Evolutionary conservation across 1,140 invertebrate genomes (phyloP), one percentile per base, ranked within the genome.

Genomic region (Heliconius hermathena): DNA sequence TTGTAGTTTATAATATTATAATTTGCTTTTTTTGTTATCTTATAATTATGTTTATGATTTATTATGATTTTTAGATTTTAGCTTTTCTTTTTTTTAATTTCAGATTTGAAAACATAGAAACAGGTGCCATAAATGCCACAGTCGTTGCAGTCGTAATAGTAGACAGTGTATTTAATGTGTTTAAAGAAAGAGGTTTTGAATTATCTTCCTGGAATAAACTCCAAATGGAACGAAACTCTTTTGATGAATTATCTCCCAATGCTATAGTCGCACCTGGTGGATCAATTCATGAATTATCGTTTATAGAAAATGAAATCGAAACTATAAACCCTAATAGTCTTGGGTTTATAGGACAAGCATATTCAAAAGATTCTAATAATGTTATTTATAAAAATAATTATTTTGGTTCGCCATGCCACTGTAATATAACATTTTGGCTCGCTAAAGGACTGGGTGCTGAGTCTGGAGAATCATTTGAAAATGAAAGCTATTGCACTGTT

Each of bases 201-300:
- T 87, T 97, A 13, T 93, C 95, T 9, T 94, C 96, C 8, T 97
- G 96, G 96, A 97, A 96, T 84, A 95, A 91, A 80, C 93, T 97
- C 18, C 85, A 90, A 9, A 95, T 97, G 81, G 95, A 96, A 74
- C 90, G 95, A 76, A 97, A 97, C 83, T 94, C 95, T 22, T 97
- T 97, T 84, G 89, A 95, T 33, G 87, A 93, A 38, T 82, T 97
- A 5, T 93, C 95, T 11, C 77, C 91, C 0, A 93, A 96, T 60
- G 95, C 96, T 29, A 95, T 97, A 75, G 90, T 85, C 79, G 91
- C 81, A 79, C 93, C 79, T 80, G 91, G 78, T 85, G 91, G 80
- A 82, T 87, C 20, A 85, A 94, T 74, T 85, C 95, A 95, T 46
- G 95, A 96, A 81, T 95, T 97, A 76, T 93, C 95, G 8, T 97